Evolutionary conservation across 1,140 invertebrate species (phyloP).

Genomic region (Aphelenchoides fujianensis): DNA sequence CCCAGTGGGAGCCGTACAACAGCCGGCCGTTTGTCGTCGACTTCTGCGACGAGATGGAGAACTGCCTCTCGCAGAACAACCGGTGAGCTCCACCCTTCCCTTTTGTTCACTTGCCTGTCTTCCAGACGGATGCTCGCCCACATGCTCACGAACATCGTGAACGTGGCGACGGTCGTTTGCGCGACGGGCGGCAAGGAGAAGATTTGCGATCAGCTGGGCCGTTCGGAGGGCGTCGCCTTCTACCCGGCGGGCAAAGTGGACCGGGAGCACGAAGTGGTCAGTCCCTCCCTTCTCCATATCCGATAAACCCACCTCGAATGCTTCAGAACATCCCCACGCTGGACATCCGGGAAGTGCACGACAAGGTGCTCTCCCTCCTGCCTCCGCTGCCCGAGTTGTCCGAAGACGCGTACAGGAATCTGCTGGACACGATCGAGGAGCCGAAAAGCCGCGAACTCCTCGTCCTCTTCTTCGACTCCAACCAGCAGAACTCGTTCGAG

Average conservation of each 20-base stretch:
- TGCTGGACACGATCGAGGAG: conserved; percentile 17
- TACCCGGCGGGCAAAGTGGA: conserved; percentile 63
- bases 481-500: conserved; percentile 3
- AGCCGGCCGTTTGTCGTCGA: conserved; percentile 50
- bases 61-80: conserved; percentile 38
- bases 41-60: conserved; percentile 51
- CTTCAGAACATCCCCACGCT: background rate
- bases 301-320: background rate
- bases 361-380: background rate
- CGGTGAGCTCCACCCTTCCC: conserved; percentile 11
- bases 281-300: conserved; percentile 34
- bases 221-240: conserved; percentile 65
- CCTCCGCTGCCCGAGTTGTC: background rate
- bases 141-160: conserved; percentile 67
- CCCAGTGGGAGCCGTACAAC: conserved; percentile 49
- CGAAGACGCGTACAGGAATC: background rate
- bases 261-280: conserved; percentile 60
- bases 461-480: background rate
- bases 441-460: conserved; percentile 4
- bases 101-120: background rate
- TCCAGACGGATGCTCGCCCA: conserved; percentile 45
- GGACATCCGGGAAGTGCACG: conserved; percentile 18
- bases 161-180: conserved; percentile 67
- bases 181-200: conserved; percentile 57
- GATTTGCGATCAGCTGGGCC: conserved; percentile 66